Evolutionary conservation across 2,888 invertebrate species (phyloP).

Genomic region (Gymnosoma rotundatum): DNA sequence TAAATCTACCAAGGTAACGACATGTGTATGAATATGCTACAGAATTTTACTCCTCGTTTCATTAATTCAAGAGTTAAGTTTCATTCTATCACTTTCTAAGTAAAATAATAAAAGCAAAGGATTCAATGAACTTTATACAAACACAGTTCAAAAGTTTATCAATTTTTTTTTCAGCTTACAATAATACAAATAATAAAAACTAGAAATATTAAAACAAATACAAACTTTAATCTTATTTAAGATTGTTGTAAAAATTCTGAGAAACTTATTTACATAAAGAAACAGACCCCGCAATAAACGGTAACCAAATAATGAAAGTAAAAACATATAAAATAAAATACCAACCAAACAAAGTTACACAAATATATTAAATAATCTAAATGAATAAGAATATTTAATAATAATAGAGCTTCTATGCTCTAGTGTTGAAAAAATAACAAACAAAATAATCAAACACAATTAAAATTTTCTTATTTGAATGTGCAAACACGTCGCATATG

Average conservation of each 20-base stretch:
- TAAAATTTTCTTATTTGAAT: not conserved
- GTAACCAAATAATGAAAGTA: slow-evolving; percentile 20
- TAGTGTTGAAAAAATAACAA: slow-evolving; percentile 22
- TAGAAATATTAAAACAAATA: not conserved
- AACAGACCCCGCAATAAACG: not conserved
- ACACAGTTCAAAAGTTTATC: slow-evolving; percentile 49
- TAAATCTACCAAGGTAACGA: no score
- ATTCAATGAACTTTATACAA: slow-evolving; percentile 15
- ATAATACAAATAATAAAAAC: not conserved
- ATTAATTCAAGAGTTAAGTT: no score
- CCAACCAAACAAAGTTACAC: not conserved
- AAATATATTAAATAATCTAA: slow-evolving; percentile 1
- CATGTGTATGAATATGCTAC: no score
- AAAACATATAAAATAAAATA: slow-evolving; percentile 21
- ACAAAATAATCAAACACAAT: slow-evolving; percentile 23
- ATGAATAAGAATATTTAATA: not conserved
- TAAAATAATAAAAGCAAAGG: no score
- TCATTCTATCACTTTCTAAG: no score
- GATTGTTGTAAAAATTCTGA: not conserved
- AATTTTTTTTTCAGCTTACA: not conserved
- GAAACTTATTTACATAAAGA: slow-evolving; percentile 23
- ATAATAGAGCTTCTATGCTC: no score
- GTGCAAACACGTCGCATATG: not conserved
- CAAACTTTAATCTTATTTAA: not conserved
- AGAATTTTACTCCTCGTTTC: no score